Base-by-base conservation (phyloP, 2,113 vertebrate genomes). In the Eubucco bourcierii region DNA sequence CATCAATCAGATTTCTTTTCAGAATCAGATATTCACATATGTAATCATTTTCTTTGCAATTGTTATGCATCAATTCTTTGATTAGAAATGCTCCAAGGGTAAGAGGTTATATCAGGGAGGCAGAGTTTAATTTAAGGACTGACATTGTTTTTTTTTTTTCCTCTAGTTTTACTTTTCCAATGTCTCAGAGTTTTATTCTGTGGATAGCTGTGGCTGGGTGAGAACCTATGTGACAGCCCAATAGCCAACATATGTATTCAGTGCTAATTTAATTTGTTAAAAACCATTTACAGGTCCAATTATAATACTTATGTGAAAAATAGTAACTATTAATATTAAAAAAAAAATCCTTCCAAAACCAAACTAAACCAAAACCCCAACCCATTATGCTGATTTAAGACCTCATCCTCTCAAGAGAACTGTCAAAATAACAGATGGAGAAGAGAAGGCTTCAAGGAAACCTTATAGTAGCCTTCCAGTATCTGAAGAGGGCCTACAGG, bases 1-100 rank as follows among this genome's bases (percentile, higher is more conserved):
- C 70, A 28, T 63, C 84, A 90, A 64, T 88, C 90, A 81, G 58
- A 56, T 77, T 95, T 88, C 86, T 93, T 93, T 85, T 94, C 80
- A 91, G 55, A 16, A 47, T 75, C n/a, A 84, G 65, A 8, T 72
- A 44, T 66, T 94, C 84, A 55, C 67, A 67, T 6, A 19, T 13
- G 12, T 29, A 78, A 56, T 70, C 0, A 86, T 88, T 93, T 93
- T 73, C 73, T 66, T 31, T 68, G 75, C 9, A 31, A 44, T 91
- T 79, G 31, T 91, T 88, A 79, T 44, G 17, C 9, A 44, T 41
- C 44, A 75, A 55, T 64, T 92, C 59, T 82, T 77, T 92, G 91
- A 96, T 90, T 87, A 70, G 41, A 85, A 93, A 80, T 90, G 74
- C 37, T 56, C 19, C 28, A 14, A 46, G 46, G 74, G 5, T 41